Conservation (phyloP, 1,140 invertebrate genomes). For the Samia ricini region DNA sequence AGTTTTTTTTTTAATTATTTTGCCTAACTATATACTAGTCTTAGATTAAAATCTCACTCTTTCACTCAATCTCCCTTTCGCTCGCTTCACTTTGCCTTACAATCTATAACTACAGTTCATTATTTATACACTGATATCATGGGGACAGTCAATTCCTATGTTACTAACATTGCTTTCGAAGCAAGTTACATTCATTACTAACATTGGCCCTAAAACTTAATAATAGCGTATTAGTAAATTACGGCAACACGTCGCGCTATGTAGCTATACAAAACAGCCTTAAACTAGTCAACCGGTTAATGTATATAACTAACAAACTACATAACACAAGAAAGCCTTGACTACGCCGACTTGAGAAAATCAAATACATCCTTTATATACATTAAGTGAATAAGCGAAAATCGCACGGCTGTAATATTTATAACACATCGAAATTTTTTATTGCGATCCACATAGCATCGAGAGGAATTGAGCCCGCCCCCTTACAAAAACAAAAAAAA, state of each 20-base stretch:
- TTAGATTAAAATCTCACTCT: constrained; percentile 57
- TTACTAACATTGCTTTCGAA: constrained; percentile 53
- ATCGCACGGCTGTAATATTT: constrained; percentile 24
- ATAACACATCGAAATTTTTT: not conserved
- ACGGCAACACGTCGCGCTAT: not conserved
- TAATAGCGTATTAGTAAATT: constrained; percentile 1
- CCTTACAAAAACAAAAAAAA: constrained; percentile 48
- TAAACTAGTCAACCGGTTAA: too few relatives aligned
- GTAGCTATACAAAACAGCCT: not conserved
- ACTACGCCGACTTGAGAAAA: not conserved
- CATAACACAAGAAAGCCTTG: not conserved
- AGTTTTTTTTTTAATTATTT: too few relatives aligned
- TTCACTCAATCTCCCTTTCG: constrained; percentile 18
- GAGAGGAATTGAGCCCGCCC: constrained; percentile 51
- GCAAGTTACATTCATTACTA: constrained; percentile 52
- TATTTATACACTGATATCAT: constrained; percentile 57
- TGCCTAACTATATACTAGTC: constrained; percentile 72
- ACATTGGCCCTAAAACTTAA: constrained; percentile 2
- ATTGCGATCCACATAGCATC: not conserved
- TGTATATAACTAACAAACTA: not conserved
- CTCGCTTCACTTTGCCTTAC: constrained; percentile 34
- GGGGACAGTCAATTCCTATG: constrained; percentile 66
- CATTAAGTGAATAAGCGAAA: constrained; percentile 1
- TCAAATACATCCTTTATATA: not conserved
- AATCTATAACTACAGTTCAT: constrained; percentile 37